Evolutionary conservation across 2,113 vertebrate species (phyloP), one percentile per base, ranked within the genome.

Genomic region (Hydrolagus affinis): DNA sequence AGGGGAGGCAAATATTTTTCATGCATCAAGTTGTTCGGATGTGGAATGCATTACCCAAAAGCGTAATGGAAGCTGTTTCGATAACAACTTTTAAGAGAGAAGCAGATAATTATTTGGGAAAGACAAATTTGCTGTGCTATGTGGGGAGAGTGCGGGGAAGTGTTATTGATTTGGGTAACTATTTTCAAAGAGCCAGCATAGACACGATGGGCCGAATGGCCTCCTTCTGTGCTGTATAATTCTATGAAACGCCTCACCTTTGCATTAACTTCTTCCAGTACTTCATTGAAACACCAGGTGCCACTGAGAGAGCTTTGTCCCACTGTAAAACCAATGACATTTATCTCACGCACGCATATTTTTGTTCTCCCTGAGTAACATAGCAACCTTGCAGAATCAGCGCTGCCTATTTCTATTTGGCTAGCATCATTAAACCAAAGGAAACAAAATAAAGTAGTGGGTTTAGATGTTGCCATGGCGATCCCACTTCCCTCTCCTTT

Each of bases 251-350:
- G 17, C 12, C 86, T 91, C 92, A 99, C 98, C 98, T 96, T 90
- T 99, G 96, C 96, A 97, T 98, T 87, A 99, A 90, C 87, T 97
- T 98, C 90, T 91, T 98, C 98, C 98, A 99, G 85, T 99, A 99
- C 87, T 95, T 97, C 95, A 98, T 93, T n/a, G 98, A 99, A 25
- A 99, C 97, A 23, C 96, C 97, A 12, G 98, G 98, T 1, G 98
- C 98, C 83, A 99, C 90, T 2, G 97, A 97, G 64, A 99, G 90
- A 0, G 97, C 98, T 90, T 96, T 98, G 90, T 99, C 97, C 98
- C 98, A 99, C 98, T 99, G 89, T 70, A 91, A 91, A 0, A 88
- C 25, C 17, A 83, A 19, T 25, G 17, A 83, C 64, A 28, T 4
- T 83, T 66, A 68, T 28, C 77, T 66, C 60, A 80, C 77, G 4